phyloP scores from a whole-genome alignment of 2,888 invertebrate genomes.

The Dendrolimus houi region DNA sequence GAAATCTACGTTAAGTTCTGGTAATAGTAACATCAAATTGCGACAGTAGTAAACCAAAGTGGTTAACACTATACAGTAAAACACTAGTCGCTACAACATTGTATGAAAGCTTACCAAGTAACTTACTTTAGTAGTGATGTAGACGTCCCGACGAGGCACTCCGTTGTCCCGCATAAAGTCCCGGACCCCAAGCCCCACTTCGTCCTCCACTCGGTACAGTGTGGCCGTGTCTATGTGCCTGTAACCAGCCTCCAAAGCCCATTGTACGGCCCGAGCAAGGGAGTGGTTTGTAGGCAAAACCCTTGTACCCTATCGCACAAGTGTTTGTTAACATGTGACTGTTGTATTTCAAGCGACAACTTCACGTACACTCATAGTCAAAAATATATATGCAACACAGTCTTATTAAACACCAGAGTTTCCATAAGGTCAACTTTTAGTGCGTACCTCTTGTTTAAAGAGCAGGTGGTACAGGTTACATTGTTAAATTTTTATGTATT shows the following conservation, averaged over 20 bases:
- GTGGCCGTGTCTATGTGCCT: constrained; percentile 88
- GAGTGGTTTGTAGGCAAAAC: constrained; percentile 51
- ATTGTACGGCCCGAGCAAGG: constrained; percentile 80
- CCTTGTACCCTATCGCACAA: constrained; percentile 46
- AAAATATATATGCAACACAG: not conserved
- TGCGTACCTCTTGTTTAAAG: too few relatives aligned
- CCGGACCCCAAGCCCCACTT: constrained; percentile 83
- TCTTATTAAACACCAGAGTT: too few relatives aligned
- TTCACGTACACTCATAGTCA: constrained; percentile 2
- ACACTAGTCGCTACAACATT: not conserved
- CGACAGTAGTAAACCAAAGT: too few relatives aligned
- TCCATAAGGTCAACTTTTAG: too few relatives aligned
- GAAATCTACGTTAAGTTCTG: too few relatives aligned
- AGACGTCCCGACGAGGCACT: constrained; percentile 82
- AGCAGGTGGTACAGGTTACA: too few relatives aligned
- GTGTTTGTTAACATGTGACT: constrained; percentile 12
- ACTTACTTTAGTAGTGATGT: constrained; percentile 87
- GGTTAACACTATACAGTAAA: too few relatives aligned
- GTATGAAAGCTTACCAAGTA: not conserved
- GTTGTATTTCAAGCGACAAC: not conserved
- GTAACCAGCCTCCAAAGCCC: constrained; percentile 86
- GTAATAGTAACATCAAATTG: too few relatives aligned
- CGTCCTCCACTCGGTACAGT: constrained; percentile 85
- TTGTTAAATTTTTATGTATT: too few relatives aligned
- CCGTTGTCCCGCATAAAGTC: constrained; percentile 80